Evolutionary conservation across 2,113 vertebrate species (phyloP).

Genomic region (Sapajus apella): DNA sequence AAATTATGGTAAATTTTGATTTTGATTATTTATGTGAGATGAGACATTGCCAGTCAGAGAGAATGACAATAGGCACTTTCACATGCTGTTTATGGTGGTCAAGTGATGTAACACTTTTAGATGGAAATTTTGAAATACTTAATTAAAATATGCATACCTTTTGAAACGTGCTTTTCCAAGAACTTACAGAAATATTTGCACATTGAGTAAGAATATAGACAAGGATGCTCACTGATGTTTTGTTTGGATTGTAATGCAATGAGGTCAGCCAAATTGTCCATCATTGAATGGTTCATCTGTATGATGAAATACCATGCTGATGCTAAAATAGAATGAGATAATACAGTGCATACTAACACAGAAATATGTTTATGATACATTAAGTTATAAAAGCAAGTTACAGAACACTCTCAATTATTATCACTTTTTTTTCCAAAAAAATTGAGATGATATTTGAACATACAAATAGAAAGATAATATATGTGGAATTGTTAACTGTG

Average conservation of each 20-base stretch:
- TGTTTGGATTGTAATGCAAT: neutral
- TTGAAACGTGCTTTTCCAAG: neutral
- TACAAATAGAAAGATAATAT: neutral
- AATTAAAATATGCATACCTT: neutral
- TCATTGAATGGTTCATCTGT: neutral
- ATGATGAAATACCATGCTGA: neutral
- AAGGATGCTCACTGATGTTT: neutral
- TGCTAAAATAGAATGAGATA: slow-evolving; percentile 12
- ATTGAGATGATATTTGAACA: neutral
- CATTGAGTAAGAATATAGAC: neutral
- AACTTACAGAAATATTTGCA: neutral
- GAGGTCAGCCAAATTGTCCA: neutral
- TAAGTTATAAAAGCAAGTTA: neutral
- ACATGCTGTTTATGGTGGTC: neutral
- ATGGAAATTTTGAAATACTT: neutral
- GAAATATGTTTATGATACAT: neutral
- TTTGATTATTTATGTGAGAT: slow-evolving; percentile 2
- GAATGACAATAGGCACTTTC: neutral
- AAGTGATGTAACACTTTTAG: neutral
- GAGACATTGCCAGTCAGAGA: neutral
- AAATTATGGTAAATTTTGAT: neutral
- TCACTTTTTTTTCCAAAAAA: neutral
- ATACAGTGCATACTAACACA: neutral
- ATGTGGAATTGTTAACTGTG: neutral
- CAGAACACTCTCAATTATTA: neutral